A percentile compares a stretch with the other conserved stretches of the same genome.
Conservation (phyloP, 2,888 invertebrate genomes). For the Exephanes ischioxanthus region DNA sequence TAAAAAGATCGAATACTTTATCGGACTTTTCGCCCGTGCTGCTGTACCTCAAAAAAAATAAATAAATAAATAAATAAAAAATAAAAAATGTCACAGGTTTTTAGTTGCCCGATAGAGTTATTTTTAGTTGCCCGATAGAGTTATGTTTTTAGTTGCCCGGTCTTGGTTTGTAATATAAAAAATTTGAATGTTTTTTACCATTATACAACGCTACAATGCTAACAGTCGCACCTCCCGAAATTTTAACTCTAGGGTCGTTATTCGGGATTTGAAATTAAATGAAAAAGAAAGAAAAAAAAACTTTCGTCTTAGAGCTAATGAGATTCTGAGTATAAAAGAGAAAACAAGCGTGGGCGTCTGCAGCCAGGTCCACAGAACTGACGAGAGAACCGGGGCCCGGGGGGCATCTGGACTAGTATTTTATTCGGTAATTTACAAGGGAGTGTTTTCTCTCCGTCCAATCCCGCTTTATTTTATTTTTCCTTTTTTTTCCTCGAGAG, state of each 20-base stretch:
- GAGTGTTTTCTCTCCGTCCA: constrained; percentile 21
- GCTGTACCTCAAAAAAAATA: background rate
- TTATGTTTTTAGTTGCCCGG: background rate
- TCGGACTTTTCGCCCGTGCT: background rate
- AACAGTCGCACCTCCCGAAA: background rate
- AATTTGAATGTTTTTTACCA: too few relatives aligned
- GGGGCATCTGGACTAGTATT: constrained; percentile 52
- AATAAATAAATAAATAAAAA: too few relatives aligned
- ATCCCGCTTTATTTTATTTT: constrained; percentile 18
- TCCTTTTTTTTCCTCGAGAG: constrained; percentile 14
- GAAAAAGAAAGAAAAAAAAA: background rate
- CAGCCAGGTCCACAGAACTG: constrained; percentile 25
- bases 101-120: background rate
- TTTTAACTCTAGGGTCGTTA: background rate
- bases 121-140: background rate
- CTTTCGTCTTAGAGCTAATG: constrained; percentile 25
- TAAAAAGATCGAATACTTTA: constrained; percentile 38
- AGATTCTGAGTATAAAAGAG: constrained; percentile 45
- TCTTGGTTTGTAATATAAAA: too few relatives aligned
- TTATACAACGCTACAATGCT: too few relatives aligned
- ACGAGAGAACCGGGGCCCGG: background rate
- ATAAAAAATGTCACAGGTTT: background rate
- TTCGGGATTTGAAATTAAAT: background rate
- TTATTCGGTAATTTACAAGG: constrained; percentile 51
- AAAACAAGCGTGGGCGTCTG: constrained; percentile 22